Evolutionary conservation across 1,140 invertebrate species (phyloP), one percentile per base, ranked within the genome.

Genomic region (Phocides pigmalion): DNA sequence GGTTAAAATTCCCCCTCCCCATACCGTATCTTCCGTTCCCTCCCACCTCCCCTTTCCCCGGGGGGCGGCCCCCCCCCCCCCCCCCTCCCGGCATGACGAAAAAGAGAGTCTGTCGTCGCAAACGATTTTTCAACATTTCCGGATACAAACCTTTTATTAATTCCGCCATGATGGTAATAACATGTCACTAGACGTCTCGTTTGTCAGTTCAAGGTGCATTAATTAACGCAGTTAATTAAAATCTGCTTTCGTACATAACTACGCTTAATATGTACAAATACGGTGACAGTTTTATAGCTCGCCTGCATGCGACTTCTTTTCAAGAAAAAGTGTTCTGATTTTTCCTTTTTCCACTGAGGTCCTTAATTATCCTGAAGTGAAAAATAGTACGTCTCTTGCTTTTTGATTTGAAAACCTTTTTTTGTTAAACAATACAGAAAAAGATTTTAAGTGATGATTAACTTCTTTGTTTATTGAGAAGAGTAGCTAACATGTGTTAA

Each of bases 211-310:
- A 22, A 25, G 22, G 46, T 49, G 19, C 46, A 49, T 49, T 49
- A 49, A 49, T 28, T 49, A 49, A 28, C 17, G 14, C 46, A 15
- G 46, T 49, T 49, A 49, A 49, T 49, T 49, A 49, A 49, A 49
- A 49, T 49, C 46, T 49, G 2, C 28, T 22, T 47, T 22, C 14
- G 20, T 12, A 14, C 2, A 49, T 11, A 4, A 46, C 16, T 20
- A 11, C 46, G 28, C 22, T 49, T 49, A 5, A 15, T 15, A 6
- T 14, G 19, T 28, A 49, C 20, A 28, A 4, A 28, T 25, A 6
- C 15, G 46, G 25, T 25, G 46, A 49, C 46, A 19, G 16, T 44
- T 44, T 44, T 35, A 35, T 35, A n/a, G 32, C 32, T 11, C 41
- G 17, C 6, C 16, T 44, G 5, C 8, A 44, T n/a, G 17, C 9